These are phyloP conservation scores for Nomada ferruginata DNA, from an alignment of 2,888 invertebrate genomes.

Conservation along the genomic window DNA sequence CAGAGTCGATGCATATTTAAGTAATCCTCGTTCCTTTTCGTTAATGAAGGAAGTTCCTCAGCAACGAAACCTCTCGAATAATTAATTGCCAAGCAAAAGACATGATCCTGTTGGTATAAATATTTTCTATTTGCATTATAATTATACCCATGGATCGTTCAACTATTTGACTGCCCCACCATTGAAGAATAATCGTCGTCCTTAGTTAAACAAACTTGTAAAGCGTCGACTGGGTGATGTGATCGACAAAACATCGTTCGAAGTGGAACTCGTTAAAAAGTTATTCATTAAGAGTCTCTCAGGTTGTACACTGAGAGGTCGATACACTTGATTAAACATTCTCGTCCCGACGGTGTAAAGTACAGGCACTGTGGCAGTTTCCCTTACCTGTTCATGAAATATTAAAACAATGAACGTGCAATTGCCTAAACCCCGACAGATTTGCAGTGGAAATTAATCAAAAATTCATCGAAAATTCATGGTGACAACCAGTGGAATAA, in stretches of 20 bases:
- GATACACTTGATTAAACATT: background rate
- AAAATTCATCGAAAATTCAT: constrained; percentile 43
- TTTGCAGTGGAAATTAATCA: constrained; percentile 36
- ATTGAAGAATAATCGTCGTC: background rate
- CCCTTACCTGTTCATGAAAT: background rate
- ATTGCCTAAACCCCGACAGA: background rate
- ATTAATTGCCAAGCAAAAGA: constrained; percentile 1
- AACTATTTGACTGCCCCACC: background rate
- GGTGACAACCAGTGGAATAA: background rate
- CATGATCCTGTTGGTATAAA: background rate
- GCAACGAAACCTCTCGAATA: background rate
- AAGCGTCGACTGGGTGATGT: background rate
- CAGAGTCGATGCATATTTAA: constrained; percentile 16
- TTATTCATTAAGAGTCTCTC: constrained; percentile 2
- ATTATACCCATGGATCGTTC: constrained; percentile 15
- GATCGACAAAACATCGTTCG: constrained; percentile 1
- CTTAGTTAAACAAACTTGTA: background rate
- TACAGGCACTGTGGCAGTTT: background rate
- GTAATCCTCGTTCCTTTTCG: background rate
- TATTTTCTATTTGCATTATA: background rate
- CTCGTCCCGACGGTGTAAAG: background rate
- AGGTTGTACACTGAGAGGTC: background rate
- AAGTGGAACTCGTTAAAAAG: background rate
- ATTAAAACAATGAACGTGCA: background rate
- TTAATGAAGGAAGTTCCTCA: background rate